Conservation (phyloP, 2,888 invertebrate species). For the Ctena decussata region DNA sequence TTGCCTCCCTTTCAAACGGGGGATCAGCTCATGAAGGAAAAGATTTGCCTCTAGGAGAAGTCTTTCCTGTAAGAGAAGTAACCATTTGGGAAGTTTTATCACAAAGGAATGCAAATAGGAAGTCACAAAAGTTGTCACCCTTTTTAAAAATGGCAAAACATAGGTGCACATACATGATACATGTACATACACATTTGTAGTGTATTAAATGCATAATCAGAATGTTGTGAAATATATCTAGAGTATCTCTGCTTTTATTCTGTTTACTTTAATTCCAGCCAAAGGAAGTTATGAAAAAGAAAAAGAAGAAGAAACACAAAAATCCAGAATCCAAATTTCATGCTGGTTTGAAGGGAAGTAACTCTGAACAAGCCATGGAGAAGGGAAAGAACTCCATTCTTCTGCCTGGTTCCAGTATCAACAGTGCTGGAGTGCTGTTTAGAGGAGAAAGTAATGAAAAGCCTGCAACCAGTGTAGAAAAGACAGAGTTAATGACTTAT, state of each 20-base stretch:
- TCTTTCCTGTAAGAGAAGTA: no score
- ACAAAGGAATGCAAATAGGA: no score
- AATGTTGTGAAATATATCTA: no score
- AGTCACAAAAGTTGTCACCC: no score
- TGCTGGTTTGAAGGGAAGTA: conserved; percentile 4
- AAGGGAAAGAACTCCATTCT: not conserved
- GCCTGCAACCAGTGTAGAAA: conserved; percentile 10
- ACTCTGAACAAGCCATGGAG: not conserved
- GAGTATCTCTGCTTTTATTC: not conserved
- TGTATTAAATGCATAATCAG: no score
- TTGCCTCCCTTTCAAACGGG: no score
- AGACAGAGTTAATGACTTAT: not conserved
- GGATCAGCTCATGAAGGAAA: no score
- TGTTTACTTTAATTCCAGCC: conserved; percentile 31
- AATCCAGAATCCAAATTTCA: conserved; percentile 36
- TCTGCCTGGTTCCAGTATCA: conserved; percentile 7
- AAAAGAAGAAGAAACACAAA: conserved; percentile 70
- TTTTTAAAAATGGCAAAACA: no score
- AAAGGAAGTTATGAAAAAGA: conserved; percentile 58
- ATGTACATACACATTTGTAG: no score
- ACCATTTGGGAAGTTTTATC: no score
- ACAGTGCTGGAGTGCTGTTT: conserved; percentile 5
- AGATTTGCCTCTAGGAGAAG: no score
- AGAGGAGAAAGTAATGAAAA: conserved; percentile 9
- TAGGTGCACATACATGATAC: no score